Evolutionary conservation across 2,113 vertebrate genomes (phyloP), one percentile per base, ranked within the genome.

Genomic region (Chloebia gouldiae): DNA sequence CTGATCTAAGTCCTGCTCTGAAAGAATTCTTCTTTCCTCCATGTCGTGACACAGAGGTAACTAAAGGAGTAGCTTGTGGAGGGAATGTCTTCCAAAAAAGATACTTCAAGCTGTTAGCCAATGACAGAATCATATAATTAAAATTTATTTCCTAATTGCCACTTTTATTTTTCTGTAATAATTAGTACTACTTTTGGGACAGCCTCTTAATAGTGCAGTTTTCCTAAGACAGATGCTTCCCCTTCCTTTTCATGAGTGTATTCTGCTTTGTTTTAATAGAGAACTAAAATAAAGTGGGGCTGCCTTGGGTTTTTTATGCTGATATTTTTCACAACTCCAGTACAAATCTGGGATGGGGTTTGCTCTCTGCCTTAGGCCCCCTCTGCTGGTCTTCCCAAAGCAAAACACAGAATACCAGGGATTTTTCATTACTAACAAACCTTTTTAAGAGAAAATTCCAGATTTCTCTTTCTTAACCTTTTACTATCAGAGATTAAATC

Each of bases 371-470:
- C 6, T 91, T 93, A 90, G 69, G 90, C 95, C 77, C 96, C 97
- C 95, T 97, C 97, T 97, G 87, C 95, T 97, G 97, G 95, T 77
- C 77, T 86, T 89, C 63, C 53, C 70, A 83, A 75, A 82, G 87
- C 63, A 89, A 90, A 96, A 84, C 95, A 94, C 80, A 59, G 88
- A 94, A 78, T 56, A 81, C 4, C 42, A 22, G 28, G n/a, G 50
- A 71, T 63, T 77, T 87, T 73, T 90, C 68, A 53, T 66, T 50
- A 42, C 21, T 30, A 75, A 56, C 0, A 2, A 82, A 40, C 3
- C 13, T 56, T 90, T 86, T 65, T 3, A 78, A 88, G 37, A 83
- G 45, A 75, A 86, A 95, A 87, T 54, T 30, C 2, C 15, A 54
- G 11, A 66, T 66, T 77, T 88, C n/a, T 88, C 24, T 71, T 71